Percentiles rank a stretch among this genome's conserved stretches.
These are phyloP conservation scores for Buphagus erythrorhynchus DNA, from an alignment of 2,797 vertebrate genomes.

Conservation along the genomic window DNA sequence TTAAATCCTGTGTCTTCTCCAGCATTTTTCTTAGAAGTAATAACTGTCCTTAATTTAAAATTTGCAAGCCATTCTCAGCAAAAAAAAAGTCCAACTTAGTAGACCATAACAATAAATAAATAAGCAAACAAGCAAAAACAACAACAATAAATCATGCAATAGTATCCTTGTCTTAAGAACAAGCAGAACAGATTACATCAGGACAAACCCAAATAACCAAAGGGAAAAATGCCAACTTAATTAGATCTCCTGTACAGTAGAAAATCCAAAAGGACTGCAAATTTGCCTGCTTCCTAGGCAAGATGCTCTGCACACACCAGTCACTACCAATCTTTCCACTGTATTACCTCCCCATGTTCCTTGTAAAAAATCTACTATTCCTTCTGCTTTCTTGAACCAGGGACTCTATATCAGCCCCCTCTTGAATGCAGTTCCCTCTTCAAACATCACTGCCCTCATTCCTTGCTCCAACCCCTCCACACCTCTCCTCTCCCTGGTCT, in stretches of 20 bases:
- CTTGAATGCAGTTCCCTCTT: background rate
- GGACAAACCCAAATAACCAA: background rate
- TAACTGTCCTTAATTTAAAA: background rate
- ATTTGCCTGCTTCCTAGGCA: background rate
- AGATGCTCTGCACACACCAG: background rate
- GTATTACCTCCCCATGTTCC: background rate
- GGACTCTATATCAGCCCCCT: fast-evolving
- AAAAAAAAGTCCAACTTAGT: background rate
- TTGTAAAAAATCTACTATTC: background rate
- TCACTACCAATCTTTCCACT: background rate
- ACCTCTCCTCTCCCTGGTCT: background rate
- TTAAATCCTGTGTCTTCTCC: background rate
- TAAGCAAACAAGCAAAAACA: background rate
- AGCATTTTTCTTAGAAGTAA: background rate
- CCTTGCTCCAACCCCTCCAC: background rate
- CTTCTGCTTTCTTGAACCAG: background rate
- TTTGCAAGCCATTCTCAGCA: background rate
- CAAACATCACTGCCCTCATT: background rate
- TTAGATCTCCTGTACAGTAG: background rate
- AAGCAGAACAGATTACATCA: background rate
- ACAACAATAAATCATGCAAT: background rate
- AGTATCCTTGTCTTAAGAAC: background rate
- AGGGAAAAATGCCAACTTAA: background rate
- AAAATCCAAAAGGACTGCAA: background rate
- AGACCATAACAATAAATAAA: background rate